Base-by-base conservation (phyloP, 1,140 invertebrate species). In the Phocides pigmalion region DNA sequence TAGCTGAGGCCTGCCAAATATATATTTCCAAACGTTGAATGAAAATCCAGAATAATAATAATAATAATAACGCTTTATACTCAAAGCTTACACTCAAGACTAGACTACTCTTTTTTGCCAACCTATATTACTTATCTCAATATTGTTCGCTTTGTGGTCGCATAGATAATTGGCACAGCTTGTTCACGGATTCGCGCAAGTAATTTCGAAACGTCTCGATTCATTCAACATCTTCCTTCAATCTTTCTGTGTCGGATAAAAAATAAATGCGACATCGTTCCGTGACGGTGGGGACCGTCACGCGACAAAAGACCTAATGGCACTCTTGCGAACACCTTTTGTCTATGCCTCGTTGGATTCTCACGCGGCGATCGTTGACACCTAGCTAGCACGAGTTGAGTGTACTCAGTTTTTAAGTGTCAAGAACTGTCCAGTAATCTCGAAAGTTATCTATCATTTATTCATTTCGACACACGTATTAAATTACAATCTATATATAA, bases 331-430 rank as follows among this genome's bases (percentile, higher is more conserved):
- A 42, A 56, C 35, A 39, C 35, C 51, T 39, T 53, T 53, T 53
- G 50, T 53, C 35, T 20, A 39, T 22, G 32, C 50, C 32, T 19
- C 17, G 50, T 37, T 11, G 35, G 32, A 39, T 53, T 53, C 32
- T 8, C 50, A 53, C 50, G 50, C 14, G 6, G 32, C 50, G 50
- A 53, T 53, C 16, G 32, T 53, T 53, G 50, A 53, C 50, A 53
- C 50, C 50, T 49, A 28, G 22, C 50, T 49, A 28, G 22, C 14
- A 4, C 22, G 25, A 20, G 50, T 12, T n/a, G 4, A 53, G 0
- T 39, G 49, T 17, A 35, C 4, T 4, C 6, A n/a, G 19, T 12
- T 22, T 22, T 22, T 0, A 19, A 25, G n/a, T 8, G 46, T 25
- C 20, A 12, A 47, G 20, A 25, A 25, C 8, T 22, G 20, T 19